Base-by-base conservation (phyloP, 2,888 invertebrate genomes). In the Dynastes tityus region DNA sequence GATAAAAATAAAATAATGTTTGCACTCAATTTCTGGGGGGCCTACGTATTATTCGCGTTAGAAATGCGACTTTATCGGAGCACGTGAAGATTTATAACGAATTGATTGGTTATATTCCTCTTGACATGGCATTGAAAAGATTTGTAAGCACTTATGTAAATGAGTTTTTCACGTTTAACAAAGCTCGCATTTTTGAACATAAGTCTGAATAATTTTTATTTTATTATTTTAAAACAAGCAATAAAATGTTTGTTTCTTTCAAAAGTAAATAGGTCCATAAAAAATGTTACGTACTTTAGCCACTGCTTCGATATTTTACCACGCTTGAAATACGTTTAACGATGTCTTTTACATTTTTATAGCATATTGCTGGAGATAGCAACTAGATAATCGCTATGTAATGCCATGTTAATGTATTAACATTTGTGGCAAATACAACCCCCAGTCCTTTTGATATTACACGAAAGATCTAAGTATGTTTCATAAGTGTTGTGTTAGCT, bases 1-100 rank as follows among this genome's bases (percentile, higher is more conserved):
- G 73, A 61, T 58, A 73, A 58, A 58, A 61, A 16, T 73, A 73
- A 58, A 58, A 58, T 58, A 73, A 61, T 73, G 61, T 58, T 73
- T 61, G 58, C 58, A 61, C 40, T 73, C 73, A 40, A 73, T 73
- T 73, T 73, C 58, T 37, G 58, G 58, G 53, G n/a, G 45, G 16
- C 71, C 55, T 32, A 37, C 73, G 29, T 73, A 58, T 73, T 73
- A 58, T 61, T 73, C 45, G 58, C 58, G 58, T 58, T 73, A 73
- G 61, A 40, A 61, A 73, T 58, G 58, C 40, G 37, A 40, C 40
- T 73, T 73, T 73, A 73, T 73, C 58, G 58, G 27, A 5, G 1
- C 40, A 58, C 16, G n/a, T 58, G 45, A 58, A 29, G 40, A 73
- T 40, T 73, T 73, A 40, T 55, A 58, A 58, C 37, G 73, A 73